Percentiles rank a stretch among this genome's conserved stretches.
Evolutionary conservation across 2,888 invertebrate species (phyloP).

Genomic region (Ommatoiulus sabulosus): DNA sequence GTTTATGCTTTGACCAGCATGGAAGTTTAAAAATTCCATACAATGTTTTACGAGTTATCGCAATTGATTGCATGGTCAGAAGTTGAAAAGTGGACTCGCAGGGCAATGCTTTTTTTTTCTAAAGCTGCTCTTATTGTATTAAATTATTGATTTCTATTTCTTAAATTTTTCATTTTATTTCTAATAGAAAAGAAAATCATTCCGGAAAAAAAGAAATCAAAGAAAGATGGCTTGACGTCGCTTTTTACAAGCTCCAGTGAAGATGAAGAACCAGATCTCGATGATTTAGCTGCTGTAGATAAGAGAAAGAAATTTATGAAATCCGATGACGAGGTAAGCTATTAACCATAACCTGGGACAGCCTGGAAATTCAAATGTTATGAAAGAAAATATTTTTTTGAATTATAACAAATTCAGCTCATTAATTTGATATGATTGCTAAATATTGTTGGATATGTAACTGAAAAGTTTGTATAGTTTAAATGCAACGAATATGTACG

Average conservation of each 20-base stretch:
- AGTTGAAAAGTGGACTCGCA: background rate
- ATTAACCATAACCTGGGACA: too few relatives aligned
- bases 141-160: too few relatives aligned
- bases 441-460: too few relatives aligned
- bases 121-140: background rate
- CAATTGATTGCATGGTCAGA: background rate
- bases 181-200: background rate
- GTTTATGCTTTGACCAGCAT: too few relatives aligned
- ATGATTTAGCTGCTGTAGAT: background rate
- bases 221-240: background rate
- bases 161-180: background rate
- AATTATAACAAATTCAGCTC: too few relatives aligned
- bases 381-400: too few relatives aligned
- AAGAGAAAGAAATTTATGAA: background rate
- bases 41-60: too few relatives aligned
- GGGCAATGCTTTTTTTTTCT: background rate
- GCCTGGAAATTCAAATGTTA: too few relatives aligned
- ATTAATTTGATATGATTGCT: too few relatives aligned
- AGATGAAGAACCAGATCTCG: background rate
- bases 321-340: background rate
- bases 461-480: too few relatives aligned
- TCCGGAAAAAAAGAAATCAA: background rate
- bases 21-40: too few relatives aligned
- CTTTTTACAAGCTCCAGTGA: constrained; percentile 13
- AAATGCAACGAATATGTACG: too few relatives aligned